phyloP scores from a whole-genome alignment of 2,797 vertebrate genomes.

The Sparus aurata region DNA sequence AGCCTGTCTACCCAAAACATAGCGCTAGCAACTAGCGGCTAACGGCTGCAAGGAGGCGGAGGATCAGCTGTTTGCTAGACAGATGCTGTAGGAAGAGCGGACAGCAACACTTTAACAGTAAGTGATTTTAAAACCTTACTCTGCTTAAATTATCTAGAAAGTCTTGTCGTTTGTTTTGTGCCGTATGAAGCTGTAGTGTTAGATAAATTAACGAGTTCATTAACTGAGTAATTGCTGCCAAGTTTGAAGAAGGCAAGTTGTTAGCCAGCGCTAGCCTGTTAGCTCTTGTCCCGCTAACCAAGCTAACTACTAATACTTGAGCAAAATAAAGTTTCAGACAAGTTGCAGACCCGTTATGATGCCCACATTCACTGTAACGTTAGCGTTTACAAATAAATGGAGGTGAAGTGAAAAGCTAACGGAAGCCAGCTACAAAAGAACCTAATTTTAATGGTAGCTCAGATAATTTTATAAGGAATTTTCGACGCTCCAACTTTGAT shows the following conservation, averaged over 20 bases:
- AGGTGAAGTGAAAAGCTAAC: accelerated
- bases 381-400: accelerated
- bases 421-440: accelerated
- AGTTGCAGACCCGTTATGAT: constrained; percentile 21
- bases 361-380: background rate
- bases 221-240: constrained; percentile 1
- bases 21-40: constrained; percentile 69
- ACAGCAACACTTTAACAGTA: constrained; percentile 71
- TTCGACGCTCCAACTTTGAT: constrained; percentile 68
- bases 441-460: background rate
- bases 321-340: constrained; percentile 70
- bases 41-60: constrained; percentile 70
- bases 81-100: constrained; percentile 75
- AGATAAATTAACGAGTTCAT: background rate
- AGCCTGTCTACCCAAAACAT: constrained; percentile 35
- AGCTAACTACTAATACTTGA: constrained; percentile 52
- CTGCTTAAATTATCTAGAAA: background rate
- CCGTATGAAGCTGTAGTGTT: background rate
- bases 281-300: constrained; percentile 43
- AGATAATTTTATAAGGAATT: constrained; percentile 25
- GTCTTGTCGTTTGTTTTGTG: background rate
- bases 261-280: constrained; percentile 41
- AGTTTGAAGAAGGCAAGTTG: constrained; percentile 54
- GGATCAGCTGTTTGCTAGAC: constrained; percentile 80
- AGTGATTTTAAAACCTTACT: constrained; percentile 59